Conservation (phyloP, 2,888 invertebrate genomes). For the Tineola bisselliella region DNA sequence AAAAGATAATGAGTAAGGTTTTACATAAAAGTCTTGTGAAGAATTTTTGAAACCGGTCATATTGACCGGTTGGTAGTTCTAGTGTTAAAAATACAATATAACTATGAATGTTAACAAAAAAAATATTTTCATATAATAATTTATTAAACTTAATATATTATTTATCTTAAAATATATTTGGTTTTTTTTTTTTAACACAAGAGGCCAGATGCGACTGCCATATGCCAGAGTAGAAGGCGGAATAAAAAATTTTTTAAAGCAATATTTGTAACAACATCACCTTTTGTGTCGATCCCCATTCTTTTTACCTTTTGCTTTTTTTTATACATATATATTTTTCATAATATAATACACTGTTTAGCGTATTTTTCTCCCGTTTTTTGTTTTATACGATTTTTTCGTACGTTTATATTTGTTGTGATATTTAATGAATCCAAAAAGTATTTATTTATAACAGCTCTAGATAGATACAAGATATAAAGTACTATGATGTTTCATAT, state of each 20-base stretch:
- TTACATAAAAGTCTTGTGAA: no score
- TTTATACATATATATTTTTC: no score
- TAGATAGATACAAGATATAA: no score
- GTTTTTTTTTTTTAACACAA: neutral
- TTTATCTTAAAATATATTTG: neutral
- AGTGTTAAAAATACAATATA: no score
- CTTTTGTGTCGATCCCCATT: slow-evolving; percentile 1
- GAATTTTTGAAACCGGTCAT: no score
- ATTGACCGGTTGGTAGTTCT: no score
- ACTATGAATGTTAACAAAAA: no score
- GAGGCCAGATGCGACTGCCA: slow-evolving; percentile 3
- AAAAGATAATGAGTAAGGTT: no score
- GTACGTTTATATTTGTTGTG: neutral
- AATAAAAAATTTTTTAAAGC: neutral
- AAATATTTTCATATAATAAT: no score
- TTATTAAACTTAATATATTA: neutral
- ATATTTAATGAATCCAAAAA: no score
- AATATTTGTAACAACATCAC: neutral
- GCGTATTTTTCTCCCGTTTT: neutral
- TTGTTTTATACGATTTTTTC: neutral
- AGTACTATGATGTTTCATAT: no score
- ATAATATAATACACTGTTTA: slow-evolving; percentile 16
- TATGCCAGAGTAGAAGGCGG: neutral
- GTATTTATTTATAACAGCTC: no score
- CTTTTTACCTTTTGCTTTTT: slow-evolving; percentile 20